These are phyloP conservation scores for Solea solea DNA, from an alignment of 2,113 vertebrate genomes.

Conservation along the genomic window DNA sequence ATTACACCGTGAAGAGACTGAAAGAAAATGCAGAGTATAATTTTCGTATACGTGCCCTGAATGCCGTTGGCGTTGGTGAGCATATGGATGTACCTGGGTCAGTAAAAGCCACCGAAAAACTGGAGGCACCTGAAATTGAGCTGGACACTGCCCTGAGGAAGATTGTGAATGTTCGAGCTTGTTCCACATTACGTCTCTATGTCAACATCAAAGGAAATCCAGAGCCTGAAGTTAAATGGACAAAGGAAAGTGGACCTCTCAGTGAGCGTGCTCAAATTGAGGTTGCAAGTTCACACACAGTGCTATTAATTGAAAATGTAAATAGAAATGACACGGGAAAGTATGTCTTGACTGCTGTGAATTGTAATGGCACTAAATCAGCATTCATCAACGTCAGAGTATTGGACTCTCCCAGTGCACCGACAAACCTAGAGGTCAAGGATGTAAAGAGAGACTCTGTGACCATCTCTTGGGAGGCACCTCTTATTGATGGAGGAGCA, in stretches of 20 bases:
- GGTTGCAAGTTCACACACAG: conserved; percentile 91
- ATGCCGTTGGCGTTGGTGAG: conserved; percentile 92
- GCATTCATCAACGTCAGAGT: conserved; percentile 96
- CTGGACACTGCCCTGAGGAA: conserved; percentile 93
- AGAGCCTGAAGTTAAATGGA: conserved; percentile 97
- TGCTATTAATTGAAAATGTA: conserved; percentile 94
- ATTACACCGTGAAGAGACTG: conserved; percentile 89
- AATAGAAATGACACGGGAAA: conserved; percentile 94
- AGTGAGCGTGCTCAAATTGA: conserved; percentile 92
- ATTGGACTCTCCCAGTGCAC: conserved; percentile 93
- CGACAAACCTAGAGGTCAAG: conserved; percentile 87
- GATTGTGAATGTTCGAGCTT: conserved; percentile 89
- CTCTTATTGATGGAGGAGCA: conserved; percentile 94
- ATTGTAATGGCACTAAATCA: conserved; percentile 92
- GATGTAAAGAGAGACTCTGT: conserved; percentile 94
- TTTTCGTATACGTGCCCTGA: conserved; percentile 92
- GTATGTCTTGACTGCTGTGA: conserved; percentile 93
- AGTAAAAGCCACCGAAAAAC: conserved; percentile 88
- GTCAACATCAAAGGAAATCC: conserved; percentile 94
- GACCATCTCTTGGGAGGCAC: conserved; percentile 91
- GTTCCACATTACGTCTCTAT: conserved; percentile 89
- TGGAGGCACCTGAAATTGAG: conserved; percentile 95
- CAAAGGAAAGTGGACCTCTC: conserved; percentile 88
- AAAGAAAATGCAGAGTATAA: conserved; percentile 94
- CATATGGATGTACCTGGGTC: conserved; percentile 85